Percentiles rank a stretch among this genome's conserved stretches.
phyloP scores from a whole-genome alignment of 92 coral and sea anemone genomes.

The Epizoanthus ramosus region DNA sequence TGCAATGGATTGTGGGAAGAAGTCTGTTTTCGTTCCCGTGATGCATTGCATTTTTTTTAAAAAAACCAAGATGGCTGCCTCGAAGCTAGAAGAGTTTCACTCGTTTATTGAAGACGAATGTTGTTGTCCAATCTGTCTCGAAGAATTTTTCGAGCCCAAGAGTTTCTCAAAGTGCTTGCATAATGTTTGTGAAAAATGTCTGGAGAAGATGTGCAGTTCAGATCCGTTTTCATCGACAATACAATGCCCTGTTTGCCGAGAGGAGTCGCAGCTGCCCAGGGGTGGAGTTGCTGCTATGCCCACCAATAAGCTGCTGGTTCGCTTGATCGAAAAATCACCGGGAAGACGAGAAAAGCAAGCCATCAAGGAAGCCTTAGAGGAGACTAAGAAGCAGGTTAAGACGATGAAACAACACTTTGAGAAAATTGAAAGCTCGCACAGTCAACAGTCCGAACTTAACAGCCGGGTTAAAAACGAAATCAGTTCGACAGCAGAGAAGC shows the following conservation, averaged over 20 bases:
- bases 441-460: neutral
- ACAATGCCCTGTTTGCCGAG: conserved; percentile 39
- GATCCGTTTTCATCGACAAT: conserved; percentile 25
- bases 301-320: conserved; percentile 34
- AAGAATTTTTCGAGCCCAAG: conserved; percentile 34
- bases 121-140: conserved; percentile 42
- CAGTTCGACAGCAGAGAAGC: conserved; percentile 35
- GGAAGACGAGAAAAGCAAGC: conserved; percentile 44
- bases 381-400: neutral
- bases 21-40: neutral
- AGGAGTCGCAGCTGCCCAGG: conserved; percentile 5
- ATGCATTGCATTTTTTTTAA: neutral
- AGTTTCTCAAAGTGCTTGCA: conserved; percentile 30
- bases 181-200: conserved; percentile 34
- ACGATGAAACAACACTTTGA: conserved; percentile 23
- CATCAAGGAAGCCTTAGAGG: conserved; percentile 33
- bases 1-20: conserved; percentile 22
- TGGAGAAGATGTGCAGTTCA: conserved; percentile 33
- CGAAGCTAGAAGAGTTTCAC: conserved; percentile 25
- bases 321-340: conserved; percentile 35
- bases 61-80: conserved; percentile 16
- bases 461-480: conserved; percentile 20
- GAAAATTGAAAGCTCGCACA: neutral
- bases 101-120: conserved; percentile 36
- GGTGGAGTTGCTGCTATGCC: conserved; percentile 40